phyloP scores from a whole-genome alignment of 1,140 invertebrate species.

The Drosophila novamexicana region DNA sequence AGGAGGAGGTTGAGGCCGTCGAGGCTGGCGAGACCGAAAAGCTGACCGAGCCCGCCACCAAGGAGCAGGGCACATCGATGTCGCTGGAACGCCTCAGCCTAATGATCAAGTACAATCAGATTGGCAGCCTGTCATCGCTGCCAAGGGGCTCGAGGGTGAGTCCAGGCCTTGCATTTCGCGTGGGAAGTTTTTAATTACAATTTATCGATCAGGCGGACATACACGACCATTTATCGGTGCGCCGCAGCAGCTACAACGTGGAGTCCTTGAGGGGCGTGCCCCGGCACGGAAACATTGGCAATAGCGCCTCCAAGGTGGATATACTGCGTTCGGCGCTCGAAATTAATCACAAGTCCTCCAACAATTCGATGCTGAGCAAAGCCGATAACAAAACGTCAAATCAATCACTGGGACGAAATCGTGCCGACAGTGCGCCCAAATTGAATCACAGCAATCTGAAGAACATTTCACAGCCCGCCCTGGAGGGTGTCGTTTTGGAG shows the following conservation, averaged over 20 bases:
- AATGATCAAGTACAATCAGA: conserved; percentile 90
- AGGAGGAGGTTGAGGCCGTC: conserved; percentile 84
- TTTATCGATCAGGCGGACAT: conserved; percentile 73
- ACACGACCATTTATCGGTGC: conserved; percentile 83
- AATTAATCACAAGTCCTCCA: conserved; percentile 86
- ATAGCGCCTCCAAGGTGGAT: conserved; percentile 88
- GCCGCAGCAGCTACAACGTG: conserved; percentile 84
- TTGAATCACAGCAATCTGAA: conserved; percentile 86
- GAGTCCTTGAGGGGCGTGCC: conserved; percentile 72
- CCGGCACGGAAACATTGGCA: conserved; percentile 84
- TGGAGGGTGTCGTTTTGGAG: conserved; percentile 84
- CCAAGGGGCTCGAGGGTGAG: conserved; percentile 86
- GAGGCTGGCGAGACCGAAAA: conserved; percentile 87
- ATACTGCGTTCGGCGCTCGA: conserved; percentile 87
- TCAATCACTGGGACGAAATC: conserved; percentile 85
- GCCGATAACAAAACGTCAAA: conserved; percentile 85
- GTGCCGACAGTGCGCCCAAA: conserved; percentile 87
- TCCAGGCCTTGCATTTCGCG: not conserved
- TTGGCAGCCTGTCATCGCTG: conserved; percentile 89
- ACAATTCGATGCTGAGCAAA: conserved; percentile 83
- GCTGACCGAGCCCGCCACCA: conserved; percentile 87
- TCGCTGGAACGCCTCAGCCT: conserved; percentile 89
- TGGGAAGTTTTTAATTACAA: conserved; percentile 48
- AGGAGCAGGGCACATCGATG: conserved; percentile 88
- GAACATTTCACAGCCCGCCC: conserved; percentile 86